These are phyloP conservation scores for Diloba caeruleocephala DNA, from an alignment of 2,888 invertebrate genomes.

Conservation along the genomic window DNA sequence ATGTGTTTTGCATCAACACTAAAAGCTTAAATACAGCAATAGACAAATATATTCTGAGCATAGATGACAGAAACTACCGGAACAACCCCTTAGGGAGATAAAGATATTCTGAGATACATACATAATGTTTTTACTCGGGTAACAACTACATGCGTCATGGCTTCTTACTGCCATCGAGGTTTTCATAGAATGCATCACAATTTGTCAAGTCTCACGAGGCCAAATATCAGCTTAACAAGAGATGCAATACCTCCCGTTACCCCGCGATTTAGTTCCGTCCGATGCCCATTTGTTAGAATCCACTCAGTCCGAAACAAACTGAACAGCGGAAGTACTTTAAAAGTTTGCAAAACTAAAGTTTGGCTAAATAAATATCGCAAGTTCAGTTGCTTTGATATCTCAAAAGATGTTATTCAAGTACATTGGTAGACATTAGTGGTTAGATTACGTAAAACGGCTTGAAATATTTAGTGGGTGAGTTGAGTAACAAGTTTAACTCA, in stretches of 20 bases:
- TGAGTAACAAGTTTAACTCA: conserved; percentile 51
- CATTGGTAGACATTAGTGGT: conserved; percentile 60
- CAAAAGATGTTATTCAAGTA: conserved; percentile 59
- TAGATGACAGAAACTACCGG: conserved; percentile 4
- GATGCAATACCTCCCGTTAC: conserved; percentile 61
- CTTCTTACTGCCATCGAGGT: conserved; percentile 27
- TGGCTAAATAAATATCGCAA: conserved; percentile 64
- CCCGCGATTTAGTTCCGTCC: conserved; percentile 64
- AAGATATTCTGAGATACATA: conserved; percentile 37
- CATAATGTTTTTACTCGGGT: conserved; percentile 46
- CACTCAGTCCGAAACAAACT: conserved; percentile 70
- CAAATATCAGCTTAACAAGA: conserved; percentile 72
- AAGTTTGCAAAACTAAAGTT: conserved; percentile 66
- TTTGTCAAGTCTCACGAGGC: conserved; percentile 67
- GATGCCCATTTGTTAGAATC: conserved; percentile 66
- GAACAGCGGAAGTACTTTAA: conserved; percentile 66
- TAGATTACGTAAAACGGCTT: conserved; percentile 54
- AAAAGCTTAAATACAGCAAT: conserved; percentile 31
- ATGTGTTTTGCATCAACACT: conserved; percentile 47
- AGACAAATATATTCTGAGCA: conserved; percentile 10
- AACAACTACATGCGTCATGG: conserved; percentile 41
- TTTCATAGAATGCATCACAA: conserved; percentile 64
- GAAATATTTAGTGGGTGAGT: conserved; percentile 50
- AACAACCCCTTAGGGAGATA: conserved; percentile 21
- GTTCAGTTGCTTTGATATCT: conserved; percentile 60